Base-by-base conservation (phyloP, 53 echinoderm and acorn worm species). In the Patiria pectinifera region DNA sequence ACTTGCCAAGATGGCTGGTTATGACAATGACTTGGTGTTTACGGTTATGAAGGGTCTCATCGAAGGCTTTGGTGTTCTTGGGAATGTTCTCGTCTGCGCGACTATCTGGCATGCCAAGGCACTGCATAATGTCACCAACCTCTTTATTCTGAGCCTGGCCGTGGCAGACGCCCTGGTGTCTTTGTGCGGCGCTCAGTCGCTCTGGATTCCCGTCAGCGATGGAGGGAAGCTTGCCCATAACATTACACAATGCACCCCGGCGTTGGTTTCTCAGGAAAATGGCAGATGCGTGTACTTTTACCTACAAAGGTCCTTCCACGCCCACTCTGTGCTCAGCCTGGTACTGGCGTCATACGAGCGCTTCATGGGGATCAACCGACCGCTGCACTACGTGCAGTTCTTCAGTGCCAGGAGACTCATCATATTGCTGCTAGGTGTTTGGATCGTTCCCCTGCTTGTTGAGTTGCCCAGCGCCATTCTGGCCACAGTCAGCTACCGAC, bases 141-240 rank as follows among this genome's bases (percentile, higher is more conserved):
- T 83, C 15, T 71, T 93, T 71, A 76, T 93, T 19, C 89, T 93
- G 59, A 88, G 89, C 71, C 83, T 93, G 16, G 88, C 93, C 3
- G 46, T 89, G 19, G 89, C 93, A 61, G 93, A 93, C 66, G 82
- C 62, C 19, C 9, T 93, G 59, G 80, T 15, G 16, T 80, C 62
- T 53, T 16, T 89, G 6, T 59, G 44, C 10, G 2, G 0, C 62
- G 11, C 58, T 79, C 89, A 1, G 12, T 9, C 62, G 18, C 45
- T 8, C 2, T 75, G 24, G 74, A 70, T 70, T 16, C 10, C 18
- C 18, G 16, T 12, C 3, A 12, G 3, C 3, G 10, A 19, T 16
- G 15, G 10, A 19, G 11, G 10, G 70, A 3, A 19, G 11, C 60
- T 11, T 6, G 6, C 60, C 60, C 60, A 59, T 7, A 72, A 72